Evolutionary conservation across 2,888 invertebrate species (phyloP), one percentile per base, ranked within the genome.

Genomic region (Colletes collaris): DNA sequence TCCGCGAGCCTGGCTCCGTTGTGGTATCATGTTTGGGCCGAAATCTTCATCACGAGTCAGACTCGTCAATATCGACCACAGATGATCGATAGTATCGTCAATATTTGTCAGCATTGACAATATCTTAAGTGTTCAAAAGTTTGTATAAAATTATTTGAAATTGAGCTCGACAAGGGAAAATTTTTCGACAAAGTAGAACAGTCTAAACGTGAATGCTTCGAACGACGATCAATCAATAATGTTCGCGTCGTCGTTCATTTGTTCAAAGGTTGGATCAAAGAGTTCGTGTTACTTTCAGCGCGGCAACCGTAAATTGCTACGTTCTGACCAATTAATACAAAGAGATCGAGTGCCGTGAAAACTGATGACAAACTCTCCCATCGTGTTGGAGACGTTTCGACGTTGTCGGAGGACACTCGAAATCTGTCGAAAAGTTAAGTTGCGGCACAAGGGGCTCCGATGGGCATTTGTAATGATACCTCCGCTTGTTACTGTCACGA

Each of bases 401-500:
- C 67, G 55, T 13, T 11, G 16, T 19, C 27, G 16, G 37, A 19
- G 27, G n/a, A 59, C 60, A 40, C 52, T 53, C 35, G 53, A 70
- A 44, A 59, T 53, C 55, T 59, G 60, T 67, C 52, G 52, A 65
- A 76, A 59, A 72, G 70, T 76, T 70, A 69, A 68, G 62, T 68
- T 58, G 46, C 44, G 55, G 4, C 56, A 52, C 58, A 49, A 27
- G 35, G 13, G 19, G 35, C 49, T 55, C 16, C 75, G 65, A n/a
- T 19, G 58, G 64, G 62, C 65, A 63, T 64, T 52, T 60, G 59
- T 65, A 27, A 27, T 27, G 27, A 27, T 27, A 63, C 70, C 69
- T 65, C 64, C 16, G 27, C 52, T 65, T 59, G 69, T 70, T 76
- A 58, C 63, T 65, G 69, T 65, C 69, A 46, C 52, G 19, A 70